Percentiles rank a stretch among this genome's conserved stretches.
Conservation (phyloP, 2,888 invertebrate species). For the Diachrysia chrysitis region DNA sequence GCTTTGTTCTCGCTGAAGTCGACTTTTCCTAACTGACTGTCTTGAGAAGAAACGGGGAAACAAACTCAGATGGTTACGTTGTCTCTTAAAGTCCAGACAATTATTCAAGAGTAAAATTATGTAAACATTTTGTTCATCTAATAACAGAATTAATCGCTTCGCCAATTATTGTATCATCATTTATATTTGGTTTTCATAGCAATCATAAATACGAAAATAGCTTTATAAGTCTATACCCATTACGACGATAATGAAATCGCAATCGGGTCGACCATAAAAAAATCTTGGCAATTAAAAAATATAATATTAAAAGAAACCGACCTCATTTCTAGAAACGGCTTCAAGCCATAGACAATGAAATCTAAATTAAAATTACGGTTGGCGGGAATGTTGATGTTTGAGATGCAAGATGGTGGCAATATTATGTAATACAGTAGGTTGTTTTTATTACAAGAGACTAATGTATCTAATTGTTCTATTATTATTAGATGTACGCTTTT, state of each 20-base stretch:
- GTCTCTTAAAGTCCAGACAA: too few relatives aligned
- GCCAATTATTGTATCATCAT: background rate
- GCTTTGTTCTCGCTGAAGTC: too few relatives aligned
- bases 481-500: too few relatives aligned
- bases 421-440: conserved; percentile 21
- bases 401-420: conserved; percentile 51
- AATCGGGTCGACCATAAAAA: conserved; percentile 60
- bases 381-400: conserved; percentile 57
- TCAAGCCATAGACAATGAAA: conserved; percentile 61
- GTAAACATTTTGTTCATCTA: background rate
- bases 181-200: background rate
- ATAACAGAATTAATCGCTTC: background rate
- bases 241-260: conserved; percentile 45
- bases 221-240: conserved; percentile 36
- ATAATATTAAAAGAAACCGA: conserved; percentile 45
- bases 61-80: too few relatives aligned
- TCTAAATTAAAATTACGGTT: conserved; percentile 56
- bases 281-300: conserved; percentile 47
- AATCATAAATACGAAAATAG: background rate
- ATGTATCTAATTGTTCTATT: too few relatives aligned
- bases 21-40: too few relatives aligned
- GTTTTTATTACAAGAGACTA: conserved; percentile 38
- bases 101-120: too few relatives aligned
- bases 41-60: too few relatives aligned
- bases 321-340: conserved; percentile 53